Evolutionary conservation across 2,797 vertebrate genomes (phyloP).

Genomic region (Sitta carolinensis): DNA sequence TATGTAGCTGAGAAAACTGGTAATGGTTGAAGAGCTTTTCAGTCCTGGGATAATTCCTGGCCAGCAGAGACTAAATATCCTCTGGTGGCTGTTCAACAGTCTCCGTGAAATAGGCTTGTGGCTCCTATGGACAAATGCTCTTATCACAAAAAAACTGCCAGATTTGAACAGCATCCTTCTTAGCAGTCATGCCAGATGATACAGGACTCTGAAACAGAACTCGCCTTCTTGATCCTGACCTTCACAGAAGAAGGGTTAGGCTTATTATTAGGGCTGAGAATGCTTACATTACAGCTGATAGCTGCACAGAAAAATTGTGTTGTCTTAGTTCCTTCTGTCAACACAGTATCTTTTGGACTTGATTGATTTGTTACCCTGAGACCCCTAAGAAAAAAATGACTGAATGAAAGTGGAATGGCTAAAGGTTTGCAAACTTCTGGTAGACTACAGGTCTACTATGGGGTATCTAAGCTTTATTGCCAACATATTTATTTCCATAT

Average conservation of each 20-base stretch:
- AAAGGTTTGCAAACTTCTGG: background rate
- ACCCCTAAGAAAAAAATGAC: background rate
- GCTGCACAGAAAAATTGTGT: background rate
- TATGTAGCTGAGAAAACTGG: background rate
- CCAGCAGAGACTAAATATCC: constrained; percentile 34
- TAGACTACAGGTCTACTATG: background rate
- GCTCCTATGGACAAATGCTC: constrained; percentile 38
- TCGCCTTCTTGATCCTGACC: constrained; percentile 21
- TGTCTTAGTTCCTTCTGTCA: constrained; percentile 28
- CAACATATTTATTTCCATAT: constrained; percentile 10
- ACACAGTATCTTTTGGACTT: background rate
- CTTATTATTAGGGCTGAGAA: constrained; percentile 41
- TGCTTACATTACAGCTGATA: constrained; percentile 19
- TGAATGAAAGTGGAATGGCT: background rate
- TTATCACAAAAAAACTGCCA: constrained; percentile 41
- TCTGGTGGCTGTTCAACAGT: constrained; percentile 16
- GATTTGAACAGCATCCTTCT: constrained; percentile 48
- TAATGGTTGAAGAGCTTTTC: background rate
- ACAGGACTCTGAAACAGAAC: constrained; percentile 38
- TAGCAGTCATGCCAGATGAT: constrained; percentile 27
- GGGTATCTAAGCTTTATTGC: background rate
- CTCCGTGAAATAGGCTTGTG: constrained; percentile 51
- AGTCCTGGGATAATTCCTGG: constrained; percentile 15
- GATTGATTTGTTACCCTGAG: constrained; percentile 10
- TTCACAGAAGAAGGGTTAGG: constrained; percentile 23